phyloP scores from a whole-genome alignment of 2,888 invertebrate species.

The Entomobrya multifasciata region DNA sequence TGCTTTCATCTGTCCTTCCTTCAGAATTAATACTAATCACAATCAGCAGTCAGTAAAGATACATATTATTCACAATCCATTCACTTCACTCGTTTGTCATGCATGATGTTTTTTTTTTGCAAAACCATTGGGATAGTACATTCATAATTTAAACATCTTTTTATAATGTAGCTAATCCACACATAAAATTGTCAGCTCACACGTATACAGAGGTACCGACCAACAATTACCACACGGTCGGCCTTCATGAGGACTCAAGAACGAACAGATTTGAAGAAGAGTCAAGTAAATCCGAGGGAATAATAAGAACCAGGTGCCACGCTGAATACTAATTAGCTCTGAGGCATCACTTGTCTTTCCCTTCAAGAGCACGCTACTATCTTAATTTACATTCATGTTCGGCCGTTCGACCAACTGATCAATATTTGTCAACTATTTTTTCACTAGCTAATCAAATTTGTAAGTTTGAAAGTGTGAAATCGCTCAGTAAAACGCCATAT shows the following conservation, averaged over 20 bases:
- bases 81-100: conserved; percentile 47
- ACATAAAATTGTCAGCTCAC: not conserved
- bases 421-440: no score
- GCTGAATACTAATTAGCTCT: conserved; percentile 66
- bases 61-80: not conserved
- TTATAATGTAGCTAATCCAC: not conserved
- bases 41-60: not conserved
- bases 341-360: conserved; percentile 66
- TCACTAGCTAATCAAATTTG: no score
- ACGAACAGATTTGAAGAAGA: conserved; percentile 2
- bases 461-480: no score
- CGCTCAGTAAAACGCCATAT: no score
- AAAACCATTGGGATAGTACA: no score
- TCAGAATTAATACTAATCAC: conserved; percentile 20
- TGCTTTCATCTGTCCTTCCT: conserved; percentile 64
- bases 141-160: not conserved
- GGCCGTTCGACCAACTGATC: no score
- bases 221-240: not conserved
- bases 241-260: conserved; percentile 1
- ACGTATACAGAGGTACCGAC: not conserved
- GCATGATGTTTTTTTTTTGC: conserved; percentile 5
- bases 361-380: no score
- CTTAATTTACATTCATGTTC: no score
- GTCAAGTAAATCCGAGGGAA: conserved; percentile 46
- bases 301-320: conserved; percentile 58